A percentile compares a stretch with the other conserved stretches of the same genome.
phyloP scores from a whole-genome alignment of 2,113 vertebrate genomes.

The Sander vitreus region DNA sequence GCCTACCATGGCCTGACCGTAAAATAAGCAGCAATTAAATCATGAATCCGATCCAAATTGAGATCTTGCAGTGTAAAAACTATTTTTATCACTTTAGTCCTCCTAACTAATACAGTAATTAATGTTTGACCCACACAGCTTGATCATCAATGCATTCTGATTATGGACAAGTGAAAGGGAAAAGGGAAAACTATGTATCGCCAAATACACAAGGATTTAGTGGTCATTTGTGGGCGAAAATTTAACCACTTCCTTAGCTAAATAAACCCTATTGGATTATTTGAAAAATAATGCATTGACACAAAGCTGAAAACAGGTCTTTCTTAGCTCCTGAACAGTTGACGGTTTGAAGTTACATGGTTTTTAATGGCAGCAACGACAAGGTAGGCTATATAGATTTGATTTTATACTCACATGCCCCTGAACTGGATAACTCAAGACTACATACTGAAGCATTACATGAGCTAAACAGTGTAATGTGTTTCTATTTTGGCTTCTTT shows the following conservation, averaged over 20 bases:
- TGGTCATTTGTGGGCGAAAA: no score
- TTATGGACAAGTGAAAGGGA: no score
- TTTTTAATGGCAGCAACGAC: not conserved
- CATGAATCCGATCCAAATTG: no score
- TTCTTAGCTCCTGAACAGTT: not conserved
- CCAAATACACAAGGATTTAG: not conserved
- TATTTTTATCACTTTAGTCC: no score
- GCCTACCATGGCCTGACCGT: not conserved
- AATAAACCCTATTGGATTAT: not conserved
- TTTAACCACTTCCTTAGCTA: not conserved
- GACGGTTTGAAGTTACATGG: not conserved
- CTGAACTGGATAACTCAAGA: not conserved
- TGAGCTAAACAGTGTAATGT: not conserved
- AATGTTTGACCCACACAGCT: no score
- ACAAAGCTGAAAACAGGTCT: not conserved
- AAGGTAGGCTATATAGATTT: not conserved
- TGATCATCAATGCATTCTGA: no score
- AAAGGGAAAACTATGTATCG: no score
- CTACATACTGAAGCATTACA: not conserved
- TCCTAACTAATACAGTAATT: no score
- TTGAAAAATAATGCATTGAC: not conserved
- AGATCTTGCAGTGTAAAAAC: no score
- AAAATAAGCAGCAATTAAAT: constrained; percentile 9
- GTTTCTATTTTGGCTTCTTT: not conserved
- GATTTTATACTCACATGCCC: not conserved